Conservation (phyloP, 2,888 invertebrate genomes). For the Lacanobia oleracea region DNA sequence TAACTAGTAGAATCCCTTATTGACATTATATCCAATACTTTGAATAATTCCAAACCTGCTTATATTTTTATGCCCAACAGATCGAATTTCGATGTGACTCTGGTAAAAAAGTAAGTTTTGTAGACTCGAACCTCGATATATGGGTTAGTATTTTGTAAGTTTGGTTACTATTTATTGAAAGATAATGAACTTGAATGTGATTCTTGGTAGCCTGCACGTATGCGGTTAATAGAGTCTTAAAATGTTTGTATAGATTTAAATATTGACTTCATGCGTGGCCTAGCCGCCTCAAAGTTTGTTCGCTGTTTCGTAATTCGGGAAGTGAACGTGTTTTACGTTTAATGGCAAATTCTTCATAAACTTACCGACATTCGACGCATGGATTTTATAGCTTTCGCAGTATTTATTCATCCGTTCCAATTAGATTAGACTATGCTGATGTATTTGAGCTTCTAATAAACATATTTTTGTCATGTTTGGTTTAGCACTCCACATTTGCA, state of each 20-base stretch:
- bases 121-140: background rate
- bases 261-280: conserved; percentile 10
- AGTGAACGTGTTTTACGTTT: conserved; percentile 31
- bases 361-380: background rate
- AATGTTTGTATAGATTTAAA: conserved; percentile 26
- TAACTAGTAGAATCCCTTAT: background rate
- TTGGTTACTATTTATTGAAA: too few relatives aligned
- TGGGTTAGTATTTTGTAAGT: background rate
- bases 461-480: background rate
- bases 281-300: background rate
- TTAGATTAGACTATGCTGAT: conserved; percentile 18
- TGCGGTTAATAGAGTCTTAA: background rate
- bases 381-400: background rate
- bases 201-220: background rate
- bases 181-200: background rate
- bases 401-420: conserved; percentile 36
- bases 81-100: background rate
- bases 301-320: conserved; percentile 18
- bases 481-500: conserved; percentile 7
- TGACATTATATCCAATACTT: conserved; percentile 1
- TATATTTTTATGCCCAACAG: background rate
- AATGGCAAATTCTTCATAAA: conserved; percentile 8
- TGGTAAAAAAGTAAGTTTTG: background rate
- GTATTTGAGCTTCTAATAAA: conserved; percentile 18
- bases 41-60: background rate